A percentile compares a stretch with the other conserved stretches of the same genome.
Conservation (phyloP, 2,113 vertebrate genomes). For the Chionodraco myersi region DNA sequence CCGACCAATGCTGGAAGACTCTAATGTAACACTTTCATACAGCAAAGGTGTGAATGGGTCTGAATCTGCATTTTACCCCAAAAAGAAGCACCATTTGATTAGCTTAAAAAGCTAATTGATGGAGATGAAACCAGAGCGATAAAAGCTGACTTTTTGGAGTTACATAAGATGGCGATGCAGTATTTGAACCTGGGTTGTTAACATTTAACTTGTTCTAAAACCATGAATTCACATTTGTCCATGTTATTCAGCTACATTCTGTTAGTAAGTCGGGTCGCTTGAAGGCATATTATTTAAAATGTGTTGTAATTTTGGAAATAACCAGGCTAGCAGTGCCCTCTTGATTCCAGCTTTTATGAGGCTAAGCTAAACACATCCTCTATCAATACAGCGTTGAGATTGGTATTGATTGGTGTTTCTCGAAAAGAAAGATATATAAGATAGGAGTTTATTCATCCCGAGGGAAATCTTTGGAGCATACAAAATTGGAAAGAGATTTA, state of each 20-base stretch:
- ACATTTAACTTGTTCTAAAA: no score
- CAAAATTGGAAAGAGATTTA: no score
- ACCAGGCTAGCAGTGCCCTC: no score
- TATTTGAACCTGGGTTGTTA: no score
- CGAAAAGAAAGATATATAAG: not conserved
- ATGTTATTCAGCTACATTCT: no score
- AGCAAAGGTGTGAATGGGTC: not conserved
- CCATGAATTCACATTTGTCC: no score
- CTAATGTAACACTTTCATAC: not conserved
- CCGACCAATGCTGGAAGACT: not conserved
- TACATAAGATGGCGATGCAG: not conserved
- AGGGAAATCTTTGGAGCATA: not conserved
- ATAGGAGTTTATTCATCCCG: not conserved
- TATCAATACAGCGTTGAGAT: not conserved
- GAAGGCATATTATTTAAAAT: no score
- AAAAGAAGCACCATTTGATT: not conserved
- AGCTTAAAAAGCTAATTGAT: not conserved
- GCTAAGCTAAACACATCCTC: not conserved
- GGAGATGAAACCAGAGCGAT: not conserved
- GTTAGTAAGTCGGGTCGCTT: no score
- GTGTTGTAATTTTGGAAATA: no score
- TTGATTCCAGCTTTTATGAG: not conserved
- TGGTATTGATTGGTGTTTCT: not conserved
- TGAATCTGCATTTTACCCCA: not conserved
- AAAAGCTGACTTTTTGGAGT: not conserved